Conservation (phyloP, 2,888 invertebrate species). For the Drosophila affinis region DNA sequence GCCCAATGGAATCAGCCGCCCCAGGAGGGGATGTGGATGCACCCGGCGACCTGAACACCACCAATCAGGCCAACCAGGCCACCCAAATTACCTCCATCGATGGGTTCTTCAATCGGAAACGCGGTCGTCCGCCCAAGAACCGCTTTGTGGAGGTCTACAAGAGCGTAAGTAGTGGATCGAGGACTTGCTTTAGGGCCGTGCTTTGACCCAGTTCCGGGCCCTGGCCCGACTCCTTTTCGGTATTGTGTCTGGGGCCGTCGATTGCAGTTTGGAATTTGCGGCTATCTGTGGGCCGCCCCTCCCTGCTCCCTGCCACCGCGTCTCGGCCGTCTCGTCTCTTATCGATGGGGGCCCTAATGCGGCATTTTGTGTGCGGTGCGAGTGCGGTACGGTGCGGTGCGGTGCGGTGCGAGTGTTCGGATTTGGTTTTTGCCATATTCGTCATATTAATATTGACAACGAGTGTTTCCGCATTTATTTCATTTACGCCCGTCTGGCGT, state of each 20-base stretch:
- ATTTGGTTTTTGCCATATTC: slow-evolving; percentile 81
- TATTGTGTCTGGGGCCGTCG: slow-evolving; percentile 42
- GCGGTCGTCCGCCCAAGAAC: slow-evolving; percentile 98
- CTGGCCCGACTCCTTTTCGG: slow-evolving; percentile 35
- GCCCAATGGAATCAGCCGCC: slow-evolving; percentile 22
- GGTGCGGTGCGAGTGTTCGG: slow-evolving; percentile 58
- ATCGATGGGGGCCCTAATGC: slow-evolving; percentile 62
- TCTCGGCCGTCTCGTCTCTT: background rate
- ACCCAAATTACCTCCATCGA: slow-evolving; percentile 89
- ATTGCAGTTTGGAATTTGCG: slow-evolving; percentile 73
- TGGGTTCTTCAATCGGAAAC: slow-evolving; percentile 95
- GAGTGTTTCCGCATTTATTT: slow-evolving; percentile 80
- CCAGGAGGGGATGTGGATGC: slow-evolving; percentile 30
- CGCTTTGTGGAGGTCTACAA: slow-evolving; percentile 96
- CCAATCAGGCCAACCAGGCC: slow-evolving; percentile 34
- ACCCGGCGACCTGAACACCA: slow-evolving; percentile 36
- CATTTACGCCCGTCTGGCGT: slow-evolving; percentile 65
- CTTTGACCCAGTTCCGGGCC: slow-evolving; percentile 29
- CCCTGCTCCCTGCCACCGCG: background rate
- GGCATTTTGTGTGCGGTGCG: slow-evolving; percentile 77
- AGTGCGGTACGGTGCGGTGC: slow-evolving; percentile 60
- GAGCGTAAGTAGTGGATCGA: slow-evolving; percentile 88
- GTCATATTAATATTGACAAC: slow-evolving; percentile 81
- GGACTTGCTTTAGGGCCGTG: slow-evolving; percentile 6
- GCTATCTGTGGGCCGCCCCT: slow-evolving; percentile 63